Evolutionary conservation across 1,140 invertebrate species (phyloP).

Genomic region (Calephelis nemesis): DNA sequence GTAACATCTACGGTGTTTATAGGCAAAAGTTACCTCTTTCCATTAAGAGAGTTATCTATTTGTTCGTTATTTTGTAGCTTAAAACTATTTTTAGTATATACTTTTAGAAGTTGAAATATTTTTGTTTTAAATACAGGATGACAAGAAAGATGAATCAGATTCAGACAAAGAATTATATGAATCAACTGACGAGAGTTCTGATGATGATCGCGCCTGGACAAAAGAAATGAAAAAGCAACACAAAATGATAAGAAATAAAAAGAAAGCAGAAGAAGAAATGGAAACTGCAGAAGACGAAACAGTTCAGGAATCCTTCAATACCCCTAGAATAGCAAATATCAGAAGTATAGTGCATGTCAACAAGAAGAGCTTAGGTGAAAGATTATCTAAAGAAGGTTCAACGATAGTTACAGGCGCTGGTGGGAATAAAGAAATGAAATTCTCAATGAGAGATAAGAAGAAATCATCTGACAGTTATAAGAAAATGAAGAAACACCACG

Average conservation of each 20-base stretch:
- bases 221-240: slow-evolving; percentile 90
- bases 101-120: slow-evolving; percentile 8
- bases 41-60: background rate
- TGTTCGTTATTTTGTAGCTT: background rate
- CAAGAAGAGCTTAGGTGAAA: slow-evolving; percentile 85
- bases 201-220: slow-evolving; percentile 88
- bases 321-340: slow-evolving; percentile 48
- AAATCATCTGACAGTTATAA: slow-evolving; percentile 77
- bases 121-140: slow-evolving; percentile 42
- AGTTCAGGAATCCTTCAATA: slow-evolving; percentile 42
- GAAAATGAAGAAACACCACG: slow-evolving; percentile 82
- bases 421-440: slow-evolving; percentile 89
- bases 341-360: slow-evolving; percentile 64
- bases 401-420: slow-evolving; percentile 81
- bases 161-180: slow-evolving; percentile 73
- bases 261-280: slow-evolving; percentile 57
- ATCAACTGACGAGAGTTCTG: slow-evolving; percentile 81
- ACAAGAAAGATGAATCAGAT: slow-evolving; percentile 61
- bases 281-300: slow-evolving; percentile 44
- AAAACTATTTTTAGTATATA: too few species aligned
- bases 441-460: slow-evolving; percentile 78
- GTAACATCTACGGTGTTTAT: background rate
- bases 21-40: too few species aligned
- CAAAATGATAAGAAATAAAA: slow-evolving; percentile 65
- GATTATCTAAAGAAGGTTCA: slow-evolving; percentile 81